Evolutionary conservation across 2,888 invertebrate species (phyloP), one percentile per base, ranked within the genome.

Genomic region (Ceramica pisi): DNA sequence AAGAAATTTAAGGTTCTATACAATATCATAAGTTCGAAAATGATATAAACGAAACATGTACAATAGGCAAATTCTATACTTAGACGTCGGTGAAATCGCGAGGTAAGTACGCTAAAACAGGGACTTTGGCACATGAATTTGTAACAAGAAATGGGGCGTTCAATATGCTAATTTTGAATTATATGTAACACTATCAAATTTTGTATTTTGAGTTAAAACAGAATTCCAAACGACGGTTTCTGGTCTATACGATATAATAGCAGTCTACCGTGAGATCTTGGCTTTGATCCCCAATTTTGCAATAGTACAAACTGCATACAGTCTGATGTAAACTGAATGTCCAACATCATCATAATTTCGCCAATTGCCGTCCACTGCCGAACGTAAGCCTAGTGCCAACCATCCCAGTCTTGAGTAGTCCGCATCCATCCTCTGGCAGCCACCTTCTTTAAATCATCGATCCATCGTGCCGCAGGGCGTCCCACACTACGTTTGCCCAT

Each of bases 111-210:
- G 21, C 55, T 48, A 38, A 59, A 78, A 80, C 71, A 71, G 57
- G 75, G 67, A 81, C 67, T 71, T 72, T 46, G 46, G 62, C 71
- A 79, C 75, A 75, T 82, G 66, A 84, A 83, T 85, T 78, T 65
- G 64, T 81, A 71, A 77, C 78, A 79, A 72, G 50, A 70, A 64
- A 68, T 51, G 55, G 59, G 48, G n/a, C 66, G 23, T 59, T 64
- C 5, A 53, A 26, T 65, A 78, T 71, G 51, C 55, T 55, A 55
- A 69, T 71, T 68, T 41, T 21, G 38, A 53, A 78, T 71, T 71
- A 12, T 5, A n/a, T 50, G 38, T 59, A 41, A 53, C 41, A 64
- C 26, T 51, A 50, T 78, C 26, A 56, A 41, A 67, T 70, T 67
- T 59, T 53, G 26, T 62, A 14, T 31, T 50, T 63, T 61, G 12